phyloP scores from a whole-genome alignment of 2,113 vertebrate genomes.

The Camelus dromedarius region DNA sequence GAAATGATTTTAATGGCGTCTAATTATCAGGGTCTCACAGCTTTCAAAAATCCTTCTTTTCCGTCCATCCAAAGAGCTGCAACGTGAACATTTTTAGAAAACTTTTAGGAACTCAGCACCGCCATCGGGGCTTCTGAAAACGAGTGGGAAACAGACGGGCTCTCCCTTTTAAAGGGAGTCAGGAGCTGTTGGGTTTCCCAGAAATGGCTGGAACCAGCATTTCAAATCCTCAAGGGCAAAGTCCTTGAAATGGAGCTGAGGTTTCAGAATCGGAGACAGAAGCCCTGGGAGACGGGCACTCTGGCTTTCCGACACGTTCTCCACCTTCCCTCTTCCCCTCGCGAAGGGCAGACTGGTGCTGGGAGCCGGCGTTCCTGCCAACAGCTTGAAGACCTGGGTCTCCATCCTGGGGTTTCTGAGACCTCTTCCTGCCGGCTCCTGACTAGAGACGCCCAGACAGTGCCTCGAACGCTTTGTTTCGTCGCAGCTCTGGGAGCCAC shows the following conservation, averaged over 20 bases:
- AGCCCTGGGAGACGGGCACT: too few relatives aligned
- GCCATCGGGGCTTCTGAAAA: background rate
- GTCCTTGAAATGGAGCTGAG: background rate
- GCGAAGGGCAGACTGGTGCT: rapidly evolving
- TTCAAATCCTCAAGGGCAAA: background rate
- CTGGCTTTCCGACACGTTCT: rapidly evolving
- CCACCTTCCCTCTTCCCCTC: background rate
- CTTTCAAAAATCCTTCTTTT: background rate
- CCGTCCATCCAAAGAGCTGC: background rate
- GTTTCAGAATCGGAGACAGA: background rate
- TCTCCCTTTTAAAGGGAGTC: background rate
- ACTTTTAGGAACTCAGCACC: background rate
- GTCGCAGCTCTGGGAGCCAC: background rate
- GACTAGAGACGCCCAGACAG: background rate
- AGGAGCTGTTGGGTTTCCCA: background rate
- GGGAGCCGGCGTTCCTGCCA: rapidly evolving
- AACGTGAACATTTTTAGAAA: background rate
- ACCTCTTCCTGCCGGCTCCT: background rate
- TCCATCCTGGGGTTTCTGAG: background rate
- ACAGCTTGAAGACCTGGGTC: too few relatives aligned
- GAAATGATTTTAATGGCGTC: background rate
- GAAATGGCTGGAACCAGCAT: background rate
- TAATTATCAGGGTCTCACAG: background rate
- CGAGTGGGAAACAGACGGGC: background rate
- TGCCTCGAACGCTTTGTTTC: background rate